Base-by-base conservation (phyloP, 2,888 invertebrate species). In the Agrotis segetum region DNA sequence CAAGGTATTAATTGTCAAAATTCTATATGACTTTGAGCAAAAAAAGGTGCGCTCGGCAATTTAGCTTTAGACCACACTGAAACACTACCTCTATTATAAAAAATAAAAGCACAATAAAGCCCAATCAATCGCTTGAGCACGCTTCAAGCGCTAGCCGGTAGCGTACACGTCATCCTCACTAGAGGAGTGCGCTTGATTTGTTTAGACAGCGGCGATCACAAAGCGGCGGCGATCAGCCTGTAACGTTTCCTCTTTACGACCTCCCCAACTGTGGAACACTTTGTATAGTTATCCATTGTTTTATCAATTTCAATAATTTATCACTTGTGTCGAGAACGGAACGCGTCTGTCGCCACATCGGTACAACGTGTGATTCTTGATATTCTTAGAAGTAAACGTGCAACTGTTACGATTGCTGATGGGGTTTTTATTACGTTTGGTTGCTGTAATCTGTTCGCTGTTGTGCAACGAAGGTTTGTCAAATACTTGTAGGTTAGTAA, bases 261-360 rank as follows among this genome's bases (percentile, higher is more conserved):
- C 94, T 85, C 85, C 90, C 95, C 95, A 95, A 95, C 95, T 95
- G 95, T 92, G 91, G 88, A 90, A 89, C 92, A 92, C 94, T 94
- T 93, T 95, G 93, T 93, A 92, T 93, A 91, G 90, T 90, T 89
- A 92, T 90, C 91, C 92, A 92, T 95, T 96, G 96, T 96, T 95
- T 92, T 95, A 96, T 96, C 95, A 96, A 96, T 96, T 91, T 95
- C 93, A 92, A 93, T 96, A 94, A 96, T 96, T 96, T 96, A 96
- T 95, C 92, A 90, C 91, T 88, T 77, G 81, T 75, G 83, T 86
- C 88, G 93, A 89, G 93, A 94, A 92, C 92, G 94, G 91, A 93
- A 92, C 92, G 89, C 92, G 85, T 95, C 95, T 88, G 79, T 95
- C 92, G 81, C 68, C 95, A 90, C 92, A 84, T 90, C 88, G 89